Conservation (phyloP, 1,140 invertebrate species). For the Nasonia longicornis region DNA sequence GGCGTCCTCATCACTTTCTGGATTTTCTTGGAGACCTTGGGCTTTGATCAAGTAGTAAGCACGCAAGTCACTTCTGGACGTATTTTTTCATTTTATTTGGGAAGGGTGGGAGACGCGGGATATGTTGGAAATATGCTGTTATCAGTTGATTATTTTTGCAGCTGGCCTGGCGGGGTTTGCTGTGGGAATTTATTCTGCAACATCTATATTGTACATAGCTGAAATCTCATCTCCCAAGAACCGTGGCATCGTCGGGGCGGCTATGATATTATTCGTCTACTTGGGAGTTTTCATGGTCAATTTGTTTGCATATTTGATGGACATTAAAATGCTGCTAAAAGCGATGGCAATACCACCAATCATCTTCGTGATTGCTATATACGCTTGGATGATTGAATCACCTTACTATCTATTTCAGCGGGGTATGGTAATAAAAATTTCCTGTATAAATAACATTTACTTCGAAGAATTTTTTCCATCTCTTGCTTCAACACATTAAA, state of each 20-base stretch:
- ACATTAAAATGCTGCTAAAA: slow-evolving; percentile 21
- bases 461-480: neutral
- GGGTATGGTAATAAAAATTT: slow-evolving; percentile 45
- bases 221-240: slow-evolving; percentile 46
- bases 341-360: slow-evolving; percentile 28
- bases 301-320: slow-evolving; percentile 26
- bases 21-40: slow-evolving; percentile 40
- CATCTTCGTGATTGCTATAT: slow-evolving; percentile 42
- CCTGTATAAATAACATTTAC: slow-evolving; percentile 16
- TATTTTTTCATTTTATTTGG: neutral
- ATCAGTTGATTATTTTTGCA: slow-evolving; percentile 41
- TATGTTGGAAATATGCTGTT: neutral
- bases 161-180: slow-evolving; percentile 45
- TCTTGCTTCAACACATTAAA: neutral
- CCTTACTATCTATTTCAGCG: slow-evolving; percentile 48
- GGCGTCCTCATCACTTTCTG: slow-evolving; percentile 41
- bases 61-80: too few relatives aligned
- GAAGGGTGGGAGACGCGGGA: too few relatives aligned
- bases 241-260: slow-evolving; percentile 35
- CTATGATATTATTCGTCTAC: slow-evolving; percentile 44
- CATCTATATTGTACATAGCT: slow-evolving; percentile 46
- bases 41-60: slow-evolving; percentile 22
- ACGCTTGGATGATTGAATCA: slow-evolving; percentile 50
- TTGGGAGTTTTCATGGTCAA: slow-evolving; percentile 45
- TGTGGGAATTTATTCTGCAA: slow-evolving; percentile 46